These are phyloP conservation scores for Tetramorium simillimum DNA, from an alignment of 1,140 invertebrate genomes.

Conservation along the genomic window DNA sequence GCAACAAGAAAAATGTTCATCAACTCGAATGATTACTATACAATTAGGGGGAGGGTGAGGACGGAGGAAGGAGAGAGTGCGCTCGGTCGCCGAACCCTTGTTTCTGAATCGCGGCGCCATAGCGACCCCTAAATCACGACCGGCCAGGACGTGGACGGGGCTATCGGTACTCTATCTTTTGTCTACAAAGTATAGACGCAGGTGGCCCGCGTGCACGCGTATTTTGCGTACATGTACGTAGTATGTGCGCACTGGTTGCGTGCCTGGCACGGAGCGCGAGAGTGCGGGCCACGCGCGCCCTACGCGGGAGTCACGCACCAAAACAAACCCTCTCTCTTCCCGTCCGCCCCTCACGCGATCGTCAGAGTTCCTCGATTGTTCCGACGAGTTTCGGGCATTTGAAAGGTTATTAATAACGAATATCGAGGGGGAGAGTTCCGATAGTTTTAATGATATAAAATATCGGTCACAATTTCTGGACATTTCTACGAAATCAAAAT, in stretches of 20 bases:
- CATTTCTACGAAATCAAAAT: background rate
- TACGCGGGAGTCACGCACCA: constrained; percentile 69
- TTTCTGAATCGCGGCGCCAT: constrained; percentile 75
- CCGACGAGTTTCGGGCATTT: constrained; percentile 4
- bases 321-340: constrained; percentile 68
- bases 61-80: background rate
- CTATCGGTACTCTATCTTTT: constrained; percentile 76
- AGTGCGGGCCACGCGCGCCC: constrained; percentile 56
- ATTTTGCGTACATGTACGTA: constrained; percentile 58
- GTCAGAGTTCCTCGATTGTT: background rate
- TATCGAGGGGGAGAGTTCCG: background rate
- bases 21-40: constrained; percentile 31
- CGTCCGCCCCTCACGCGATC: background rate
- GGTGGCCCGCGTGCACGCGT: constrained; percentile 59
- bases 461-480: background rate
- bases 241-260: constrained; percentile 63
- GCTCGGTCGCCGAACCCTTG: constrained; percentile 73
- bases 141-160: constrained; percentile 60
- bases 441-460: background rate
- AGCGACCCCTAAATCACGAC: constrained; percentile 76
- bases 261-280: constrained; percentile 69
- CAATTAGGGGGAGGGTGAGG: background rate
- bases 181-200: constrained; percentile 52
- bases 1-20: constrained; percentile 25
- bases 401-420: constrained; percentile 11